Evolutionary conservation across 35 echinoderm and acorn worm genomes (phyloP).

Genomic region (Ophioderma brevispina): DNA sequence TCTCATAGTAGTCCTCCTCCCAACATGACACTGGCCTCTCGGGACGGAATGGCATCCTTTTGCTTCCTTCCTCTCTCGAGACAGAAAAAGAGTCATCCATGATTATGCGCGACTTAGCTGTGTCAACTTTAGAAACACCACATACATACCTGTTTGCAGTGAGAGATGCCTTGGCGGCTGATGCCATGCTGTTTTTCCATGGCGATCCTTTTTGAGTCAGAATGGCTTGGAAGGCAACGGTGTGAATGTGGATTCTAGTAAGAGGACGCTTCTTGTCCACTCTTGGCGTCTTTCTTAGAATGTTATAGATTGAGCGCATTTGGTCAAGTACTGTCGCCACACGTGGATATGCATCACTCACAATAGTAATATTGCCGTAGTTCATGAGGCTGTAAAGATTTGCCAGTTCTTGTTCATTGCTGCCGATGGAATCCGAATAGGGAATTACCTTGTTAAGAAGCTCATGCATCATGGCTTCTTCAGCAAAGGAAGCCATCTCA

Average conservation of each 20-base stretch:
- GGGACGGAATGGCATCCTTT: constrained; percentile 53
- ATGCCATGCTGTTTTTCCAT: constrained; percentile 97
- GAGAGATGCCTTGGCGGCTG: constrained; percentile 89
- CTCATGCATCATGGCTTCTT: constrained; percentile 69
- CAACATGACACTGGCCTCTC: constrained; percentile 95
- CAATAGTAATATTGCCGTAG: constrained; percentile 87
- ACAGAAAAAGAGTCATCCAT: constrained; percentile 97
- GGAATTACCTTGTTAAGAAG: constrained; percentile 73
- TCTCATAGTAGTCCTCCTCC: constrained; percentile 81
- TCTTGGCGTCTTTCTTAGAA: constrained; percentile 34
- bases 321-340: constrained; percentile 90
- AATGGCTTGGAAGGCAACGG: constrained; percentile 99
- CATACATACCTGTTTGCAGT: constrained; percentile 90
- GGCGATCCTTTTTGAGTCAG: constrained; percentile 74
- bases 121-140: constrained; percentile 56
- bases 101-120: constrained; percentile 75
- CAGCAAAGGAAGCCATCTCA: constrained; percentile 96
- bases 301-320: constrained; percentile 73
- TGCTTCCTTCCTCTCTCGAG: constrained; percentile 66
- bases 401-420: constrained; percentile 94
- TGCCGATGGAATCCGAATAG: constrained; percentile 81
- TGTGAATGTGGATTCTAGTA: constrained; percentile 87
- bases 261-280: constrained; percentile 28
- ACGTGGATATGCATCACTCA: constrained; percentile 79
- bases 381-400: constrained; percentile 87